Evolutionary conservation across 2,113 vertebrate species (phyloP).

Genomic region (Phrynosoma blainvillii): DNA sequence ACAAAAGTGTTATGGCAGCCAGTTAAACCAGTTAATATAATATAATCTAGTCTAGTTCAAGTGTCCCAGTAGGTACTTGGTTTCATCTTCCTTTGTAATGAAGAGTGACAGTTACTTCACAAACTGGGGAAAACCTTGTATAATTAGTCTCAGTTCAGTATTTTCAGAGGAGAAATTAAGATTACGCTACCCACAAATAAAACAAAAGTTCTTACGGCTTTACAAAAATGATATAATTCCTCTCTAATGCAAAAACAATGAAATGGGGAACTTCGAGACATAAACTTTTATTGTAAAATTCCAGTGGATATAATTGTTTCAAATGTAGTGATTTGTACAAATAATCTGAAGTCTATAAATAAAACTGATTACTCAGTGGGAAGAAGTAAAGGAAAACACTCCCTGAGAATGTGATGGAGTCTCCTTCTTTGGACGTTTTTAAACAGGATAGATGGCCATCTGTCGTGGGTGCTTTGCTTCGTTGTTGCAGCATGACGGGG

Average conservation of each 20-base stretch:
- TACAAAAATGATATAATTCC: slow-evolving; percentile 45
- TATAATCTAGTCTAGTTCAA: slow-evolving; percentile 48
- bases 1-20: background rate
- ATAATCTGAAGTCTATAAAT: slow-evolving; percentile 41
- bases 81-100: slow-evolving; percentile 55
- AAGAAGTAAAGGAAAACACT: background rate
- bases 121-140: slow-evolving; percentile 43
- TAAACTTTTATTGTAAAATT: slow-evolving; percentile 34
- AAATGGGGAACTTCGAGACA: slow-evolving; percentile 2
- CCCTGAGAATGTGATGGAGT: too few relatives aligned
- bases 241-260: slow-evolving; percentile 29
- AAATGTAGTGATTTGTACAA: background rate
- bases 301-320: slow-evolving; percentile 10
- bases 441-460: too few relatives aligned
- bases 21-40: slow-evolving; percentile 24
- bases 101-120: slow-evolving; percentile 52
- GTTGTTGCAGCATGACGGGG: too few relatives aligned
- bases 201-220: slow-evolving; percentile 38
- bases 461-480: too few relatives aligned
- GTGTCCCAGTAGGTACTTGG: slow-evolving; percentile 51
- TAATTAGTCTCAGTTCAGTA: slow-evolving; percentile 43
- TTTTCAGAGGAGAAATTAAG: slow-evolving; percentile 52
- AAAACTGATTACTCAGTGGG: slow-evolving; percentile 22
- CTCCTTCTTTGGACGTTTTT: too few relatives aligned
- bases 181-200: slow-evolving; percentile 32